Evolutionary conservation across 2,797 vertebrate genomes (phyloP), one percentile per base, ranked within the genome.

Genomic region (Aphelocoma californica): DNA sequence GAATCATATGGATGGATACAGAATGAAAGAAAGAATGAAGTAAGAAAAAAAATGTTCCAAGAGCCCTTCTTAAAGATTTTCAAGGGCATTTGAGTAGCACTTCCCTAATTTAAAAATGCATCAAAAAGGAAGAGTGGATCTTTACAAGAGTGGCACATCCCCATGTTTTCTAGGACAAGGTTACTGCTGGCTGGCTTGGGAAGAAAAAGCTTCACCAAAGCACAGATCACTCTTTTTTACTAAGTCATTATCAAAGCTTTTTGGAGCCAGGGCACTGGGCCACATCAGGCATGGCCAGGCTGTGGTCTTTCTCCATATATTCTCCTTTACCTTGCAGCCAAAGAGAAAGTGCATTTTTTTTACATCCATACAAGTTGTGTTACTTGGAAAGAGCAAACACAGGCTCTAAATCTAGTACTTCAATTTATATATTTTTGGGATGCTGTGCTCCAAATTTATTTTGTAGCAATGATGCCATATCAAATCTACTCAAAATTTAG

Each of bases 31-130:
- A 69, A 53, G 51, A 89, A 82, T 28, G 18, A 64, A 71, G 36
- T n/a, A 51, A 81, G 80, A 53, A 74, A 88, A 61, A 75, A 90
- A 86, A 70, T 20, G 34, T 92, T 92, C 70, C 77, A 73, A 88
- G 53, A 93, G 70, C 1, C 0, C 2, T 75, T 86, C 65, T 69
- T 66, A 24, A 80, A 77, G 62, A 80, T 84, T 86, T 95, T 81
- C 66, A 86, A 92, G 80, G 77, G 62, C 71, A 60, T 92, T 82
- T 77, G 40, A 93, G 29, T 70, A 81, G 58, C 78, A 79, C 73
- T 84, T 90, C 28, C 45, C 44, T 71, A 60, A 44, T 51, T 91
- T 86, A 90, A 84, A 96, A 94, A 87, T 48, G 23, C 53, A 86
- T 90, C 48, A 78, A 75, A 88, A 88, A 56, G 44, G 14, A 92